Evolutionary conservation across 2,888 invertebrate genomes (phyloP), one percentile per base, ranked within the genome.

Genomic region (Oegoconia quadripuncta): DNA sequence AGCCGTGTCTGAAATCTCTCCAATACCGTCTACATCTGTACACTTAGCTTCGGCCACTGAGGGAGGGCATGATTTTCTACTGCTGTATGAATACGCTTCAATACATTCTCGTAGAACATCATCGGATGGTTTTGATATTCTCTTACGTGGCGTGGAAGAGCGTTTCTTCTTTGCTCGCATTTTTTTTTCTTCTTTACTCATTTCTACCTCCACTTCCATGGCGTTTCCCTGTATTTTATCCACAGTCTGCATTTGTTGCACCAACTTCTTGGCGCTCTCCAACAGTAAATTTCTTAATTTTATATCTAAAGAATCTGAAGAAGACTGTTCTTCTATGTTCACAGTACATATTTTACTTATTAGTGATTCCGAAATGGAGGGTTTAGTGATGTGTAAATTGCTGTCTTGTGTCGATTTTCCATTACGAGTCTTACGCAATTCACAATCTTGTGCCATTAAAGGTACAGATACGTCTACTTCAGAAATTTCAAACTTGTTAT

Each of bases 241-340:
- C 54, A 22, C 46, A 38, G 13, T 54, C 40, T n/a, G 34, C 39
- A 33, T 39, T 41, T 9, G 43, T 20, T 15, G 28, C 11, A 46
- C 39, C 7, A 57, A 52, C 46, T 84, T 86, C 52, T 79, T 76
- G 17, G 73, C 72, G 49, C 84, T 87, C 40, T 86, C 81, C 16
- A 87, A 46, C 16, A 81, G 46, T 17, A 87, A 55, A 39, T 79
- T 61, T 23, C 56, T 59, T 6, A 87, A 50, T 51, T 70, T 74
- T 41, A 52, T 45, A 37, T 79, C 68, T n/a, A 87, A 47, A 1
- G 74, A 67, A 16, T 79, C 75, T 2, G 77, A 71, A 28, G 69
- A 34, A 7, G 55, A 48, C 33, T 52, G 52, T 18, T 74, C 71
- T 17, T 64, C 49, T 18, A 77, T 59, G 30, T 67, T 65, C 1